Evolutionary conservation across 2,797 vertebrate species (phyloP), one percentile per base, ranked within the genome.

Genomic region (Iguana delicatissima): DNA sequence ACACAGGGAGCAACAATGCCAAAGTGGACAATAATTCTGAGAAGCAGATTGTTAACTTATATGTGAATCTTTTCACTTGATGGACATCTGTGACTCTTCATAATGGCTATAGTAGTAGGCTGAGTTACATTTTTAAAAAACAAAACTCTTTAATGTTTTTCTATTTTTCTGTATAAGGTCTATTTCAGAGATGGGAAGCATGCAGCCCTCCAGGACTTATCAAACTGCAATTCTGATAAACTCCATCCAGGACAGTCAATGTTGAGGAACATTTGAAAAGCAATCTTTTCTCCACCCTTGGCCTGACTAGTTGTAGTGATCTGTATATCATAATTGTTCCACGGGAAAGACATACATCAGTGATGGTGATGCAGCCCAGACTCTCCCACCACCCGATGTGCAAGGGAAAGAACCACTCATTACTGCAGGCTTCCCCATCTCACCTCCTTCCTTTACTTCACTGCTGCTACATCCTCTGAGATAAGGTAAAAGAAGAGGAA

Each of bases 11-110:
- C 20, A 77, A 2, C 14, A 50, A 79, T 87, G 84, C 72, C 50
- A 72, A 89, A 83, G 20, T 35, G 35, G 55, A 84, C 84, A 88
- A 92, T 74, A 52, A 82, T 87, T 90, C 91, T 4, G 73, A 94
- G 67, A 74, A 76, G 74, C 16, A 82, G 67, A 69, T 73, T 77
- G 26, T 85, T 24, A 73, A 73, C 84, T 46, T 32, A 18, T 0
- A 1, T 42, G 3, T 84, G 32, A 32, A 72, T 20, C 0, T 67
- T 79, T 79, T 79, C 38, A 80, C 24, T 72, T 50, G 29, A 59
- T 64, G 32, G 67, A 55, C 69, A 52, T 46, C 24, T 84, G 22
- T 55, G 50, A 4, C 13, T 12, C 6, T 72, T 89, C 3, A 32
- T 22, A 55, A 82, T 73, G 32, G 32, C 42, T 69, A 1, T 7